Base-by-base conservation (phyloP, 2,113 vertebrate genomes). In the Falco punctatus region DNA sequence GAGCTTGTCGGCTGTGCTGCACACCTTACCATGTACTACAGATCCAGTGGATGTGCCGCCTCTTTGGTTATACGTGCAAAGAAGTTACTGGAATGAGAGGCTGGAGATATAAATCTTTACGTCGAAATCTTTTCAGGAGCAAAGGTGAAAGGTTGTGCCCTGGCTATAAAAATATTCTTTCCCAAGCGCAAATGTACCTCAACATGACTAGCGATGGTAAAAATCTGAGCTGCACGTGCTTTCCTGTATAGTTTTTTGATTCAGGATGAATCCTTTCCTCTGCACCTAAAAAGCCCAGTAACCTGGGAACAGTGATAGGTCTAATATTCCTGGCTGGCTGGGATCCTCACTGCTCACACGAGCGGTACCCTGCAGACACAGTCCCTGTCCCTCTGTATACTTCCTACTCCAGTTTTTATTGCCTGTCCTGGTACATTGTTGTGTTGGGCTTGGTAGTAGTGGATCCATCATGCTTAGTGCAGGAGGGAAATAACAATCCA, bases 151-250 rank as follows among this genome's bases (percentile, higher is more conserved):
- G 6, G 7, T 84, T 52, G n/a, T 32, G 42, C 4, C 11, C 22
- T 82, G 24, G 15, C 30, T 69, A 9, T n/a, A 23, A 66, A 81
- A 64, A 49, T 13, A 6, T 4, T 38, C 18, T 75, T 92, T 91
- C 44, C 18, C 46, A 73, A 42, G 17, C 4, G 2, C 22, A 70
- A 57, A 48, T 40, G n/a, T 44, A 46, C 27, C n/a, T 87, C 44
- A 61, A 8, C 0, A 0, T 74, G 59, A 35, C 21, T 23, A 7
- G 3, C 1, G 8, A n/a, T 69, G 70, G 21, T 57, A n/a, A 74
- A 70, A 57, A 30, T 13, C 26, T 81, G 84, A 90, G 65, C 52
- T 92, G 70, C 44, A 33, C 21, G 6, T 42, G 23, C 16, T 87
- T 58, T 81, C 20, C 57, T 72, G 14, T 40, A 15, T 20, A 12